These are phyloP conservation scores for Sericinus montela DNA, from an alignment of 2,888 invertebrate genomes.

Conservation along the genomic window DNA sequence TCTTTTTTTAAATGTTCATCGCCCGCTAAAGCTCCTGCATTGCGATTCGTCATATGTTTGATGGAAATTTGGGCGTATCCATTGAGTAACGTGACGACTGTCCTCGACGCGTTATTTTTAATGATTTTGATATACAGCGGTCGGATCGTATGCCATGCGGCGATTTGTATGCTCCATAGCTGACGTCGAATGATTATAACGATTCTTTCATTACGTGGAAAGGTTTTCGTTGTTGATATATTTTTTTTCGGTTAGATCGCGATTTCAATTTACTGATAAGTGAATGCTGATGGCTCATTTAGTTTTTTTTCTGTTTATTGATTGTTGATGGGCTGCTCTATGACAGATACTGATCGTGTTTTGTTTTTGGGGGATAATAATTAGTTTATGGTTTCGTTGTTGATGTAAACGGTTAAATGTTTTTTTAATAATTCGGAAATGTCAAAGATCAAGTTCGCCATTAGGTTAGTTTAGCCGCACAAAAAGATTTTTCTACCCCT, in stretches of 20 bases:
- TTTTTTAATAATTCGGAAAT: too few species aligned
- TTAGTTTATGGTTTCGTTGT: too few species aligned
- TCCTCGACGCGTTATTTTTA: conserved; percentile 58
- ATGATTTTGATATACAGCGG: conserved; percentile 44
- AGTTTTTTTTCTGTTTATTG: background rate
- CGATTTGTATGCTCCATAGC: conserved; percentile 23
- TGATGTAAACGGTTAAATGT: too few species aligned
- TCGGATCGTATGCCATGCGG: conserved; percentile 17
- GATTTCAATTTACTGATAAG: conserved; percentile 18
- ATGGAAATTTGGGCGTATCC: conserved; percentile 73
- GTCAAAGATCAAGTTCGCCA: too few species aligned
- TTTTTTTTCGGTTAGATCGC: conserved; percentile 15
- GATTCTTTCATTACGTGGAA: conserved; percentile 34
- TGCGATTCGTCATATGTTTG: conserved; percentile 48
- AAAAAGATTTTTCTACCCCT: too few species aligned
- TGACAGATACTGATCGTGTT: background rate
- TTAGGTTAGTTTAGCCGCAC: too few species aligned
- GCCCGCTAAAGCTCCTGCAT: conserved; percentile 28
- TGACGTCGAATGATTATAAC: conserved; percentile 15
- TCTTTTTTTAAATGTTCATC: too few species aligned
- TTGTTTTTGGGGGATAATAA: too few species aligned
- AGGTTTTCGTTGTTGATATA: conserved; percentile 28
- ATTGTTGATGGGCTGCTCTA: background rate
- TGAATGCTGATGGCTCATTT: conserved; percentile 9
- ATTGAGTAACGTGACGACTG: conserved; percentile 64